Conservation (phyloP, 2,113 vertebrate genomes). For the Ageneiosus marmoratus region DNA sequence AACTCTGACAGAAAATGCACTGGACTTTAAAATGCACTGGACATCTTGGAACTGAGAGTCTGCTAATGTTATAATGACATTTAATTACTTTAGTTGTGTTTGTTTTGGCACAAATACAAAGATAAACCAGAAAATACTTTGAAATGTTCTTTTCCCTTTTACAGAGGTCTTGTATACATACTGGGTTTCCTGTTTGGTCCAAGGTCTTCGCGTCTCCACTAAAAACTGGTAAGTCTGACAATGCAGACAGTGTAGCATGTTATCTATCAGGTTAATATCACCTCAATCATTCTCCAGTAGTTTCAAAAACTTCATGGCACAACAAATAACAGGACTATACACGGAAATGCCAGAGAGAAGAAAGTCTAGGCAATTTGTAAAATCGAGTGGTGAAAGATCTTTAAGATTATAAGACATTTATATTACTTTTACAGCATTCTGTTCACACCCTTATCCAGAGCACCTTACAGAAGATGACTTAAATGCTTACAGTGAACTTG, state of each 20-base stretch:
- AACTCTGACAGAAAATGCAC: background rate
- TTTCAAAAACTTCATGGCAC: background rate
- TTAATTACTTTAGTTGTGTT: constrained; percentile 10
- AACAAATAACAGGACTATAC: background rate
- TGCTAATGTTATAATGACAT: constrained; percentile 4
- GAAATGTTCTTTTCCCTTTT: constrained; percentile 4
- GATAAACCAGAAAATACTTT: background rate
- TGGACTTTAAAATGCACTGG: background rate
- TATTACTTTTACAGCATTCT: background rate
- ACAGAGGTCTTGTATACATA: constrained; percentile 34
- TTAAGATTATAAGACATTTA: background rate
- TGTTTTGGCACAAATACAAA: constrained; percentile 14
- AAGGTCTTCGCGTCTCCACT: constrained; percentile 11
- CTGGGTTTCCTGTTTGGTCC: constrained; percentile 63
- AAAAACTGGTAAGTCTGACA: constrained; percentile 17
- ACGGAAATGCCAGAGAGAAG: background rate
- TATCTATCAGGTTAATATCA: constrained; percentile 45
- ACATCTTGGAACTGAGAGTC: background rate
- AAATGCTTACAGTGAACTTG: background rate
- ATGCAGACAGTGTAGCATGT: constrained; percentile 40
- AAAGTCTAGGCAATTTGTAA: background rate
- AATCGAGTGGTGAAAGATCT: background rate
- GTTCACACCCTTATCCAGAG: background rate
- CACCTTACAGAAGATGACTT: background rate
- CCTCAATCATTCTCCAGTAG: background rate